These are phyloP conservation scores for Pundamilia nyererei DNA, from an alignment of 2,113 vertebrate genomes.

Conservation along the genomic window DNA sequence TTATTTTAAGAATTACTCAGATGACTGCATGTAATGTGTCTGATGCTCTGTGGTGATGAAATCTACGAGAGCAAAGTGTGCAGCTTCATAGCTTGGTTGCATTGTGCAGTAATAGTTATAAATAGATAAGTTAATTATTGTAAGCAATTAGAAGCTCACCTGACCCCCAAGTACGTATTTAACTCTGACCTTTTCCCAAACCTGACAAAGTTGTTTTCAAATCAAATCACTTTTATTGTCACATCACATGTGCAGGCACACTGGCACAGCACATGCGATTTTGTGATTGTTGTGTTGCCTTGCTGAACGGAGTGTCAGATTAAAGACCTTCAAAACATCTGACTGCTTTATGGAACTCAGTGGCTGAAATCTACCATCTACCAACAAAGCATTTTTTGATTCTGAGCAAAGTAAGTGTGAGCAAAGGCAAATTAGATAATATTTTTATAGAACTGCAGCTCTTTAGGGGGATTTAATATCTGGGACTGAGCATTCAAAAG, in stretches of 20 bases:
- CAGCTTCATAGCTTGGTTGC: background rate
- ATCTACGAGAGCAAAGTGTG: background rate
- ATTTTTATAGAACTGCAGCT: background rate
- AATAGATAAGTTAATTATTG: background rate
- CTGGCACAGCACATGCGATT: no score
- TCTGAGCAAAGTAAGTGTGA: background rate
- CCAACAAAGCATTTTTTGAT: fast-evolving
- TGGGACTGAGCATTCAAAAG: background rate
- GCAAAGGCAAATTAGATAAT: background rate
- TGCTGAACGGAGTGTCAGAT: background rate
- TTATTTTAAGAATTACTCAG: background rate
- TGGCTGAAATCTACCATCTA: fast-evolving
- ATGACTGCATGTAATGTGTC: background rate
- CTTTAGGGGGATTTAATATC: background rate
- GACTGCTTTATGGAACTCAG: background rate
- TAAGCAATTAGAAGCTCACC: background rate
- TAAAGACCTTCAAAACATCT: background rate
- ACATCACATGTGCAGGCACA: no score
- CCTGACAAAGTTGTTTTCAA: background rate
- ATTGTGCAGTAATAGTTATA: background rate
- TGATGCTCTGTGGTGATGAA: background rate
- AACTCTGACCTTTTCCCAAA: fast-evolving
- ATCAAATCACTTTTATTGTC: no score
- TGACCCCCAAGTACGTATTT: background rate
- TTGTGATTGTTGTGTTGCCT: background rate